Evolutionary conservation across 2,113 vertebrate genomes (phyloP).

Genomic region (Aphyosemion australe): DNA sequence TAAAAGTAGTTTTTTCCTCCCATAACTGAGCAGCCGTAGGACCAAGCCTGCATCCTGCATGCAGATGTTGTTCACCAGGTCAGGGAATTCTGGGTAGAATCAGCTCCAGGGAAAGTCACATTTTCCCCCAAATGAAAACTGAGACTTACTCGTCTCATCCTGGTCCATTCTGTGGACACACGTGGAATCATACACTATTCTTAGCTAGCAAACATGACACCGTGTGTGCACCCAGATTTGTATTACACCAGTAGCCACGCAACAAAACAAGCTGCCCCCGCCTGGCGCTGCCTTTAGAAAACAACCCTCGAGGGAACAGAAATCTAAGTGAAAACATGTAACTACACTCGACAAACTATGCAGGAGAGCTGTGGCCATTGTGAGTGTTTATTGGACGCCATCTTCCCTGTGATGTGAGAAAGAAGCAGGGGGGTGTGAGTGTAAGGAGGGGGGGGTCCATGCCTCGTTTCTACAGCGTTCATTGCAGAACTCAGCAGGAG

Average conservation of each 20-base stretch:
- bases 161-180: conserved; percentile 3
- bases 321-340: conserved; percentile 67
- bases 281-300: conserved; percentile 20
- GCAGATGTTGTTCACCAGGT: conserved; percentile 7
- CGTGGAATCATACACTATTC: conserved; percentile 9
- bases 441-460: conserved; percentile 50
- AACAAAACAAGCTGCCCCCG: conserved; percentile 55
- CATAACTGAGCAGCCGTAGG: background rate
- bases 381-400: conserved; percentile 66
- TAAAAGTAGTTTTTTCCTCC: no score
- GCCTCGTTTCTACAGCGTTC: conserved; percentile 64
- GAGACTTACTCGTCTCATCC: conserved; percentile 2
- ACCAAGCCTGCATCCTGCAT: conserved; percentile 39
- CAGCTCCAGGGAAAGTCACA: conserved; percentile 28
- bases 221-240: conserved; percentile 38
- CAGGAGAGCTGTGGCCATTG: conserved; percentile 51
- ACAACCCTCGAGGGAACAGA: conserved; percentile 62
- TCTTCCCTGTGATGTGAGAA: conserved; percentile 76
- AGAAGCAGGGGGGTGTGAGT: background rate
- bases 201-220: conserved; percentile 19
- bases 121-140: conserved; percentile 6
- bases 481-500: conserved; percentile 69
- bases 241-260: conserved; percentile 25
- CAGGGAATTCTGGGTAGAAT: conserved; percentile 27
- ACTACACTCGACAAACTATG: conserved; percentile 61